These are phyloP conservation scores for Leiothrix lutea DNA, from an alignment of 2,113 vertebrate species.

Conservation along the genomic window DNA sequence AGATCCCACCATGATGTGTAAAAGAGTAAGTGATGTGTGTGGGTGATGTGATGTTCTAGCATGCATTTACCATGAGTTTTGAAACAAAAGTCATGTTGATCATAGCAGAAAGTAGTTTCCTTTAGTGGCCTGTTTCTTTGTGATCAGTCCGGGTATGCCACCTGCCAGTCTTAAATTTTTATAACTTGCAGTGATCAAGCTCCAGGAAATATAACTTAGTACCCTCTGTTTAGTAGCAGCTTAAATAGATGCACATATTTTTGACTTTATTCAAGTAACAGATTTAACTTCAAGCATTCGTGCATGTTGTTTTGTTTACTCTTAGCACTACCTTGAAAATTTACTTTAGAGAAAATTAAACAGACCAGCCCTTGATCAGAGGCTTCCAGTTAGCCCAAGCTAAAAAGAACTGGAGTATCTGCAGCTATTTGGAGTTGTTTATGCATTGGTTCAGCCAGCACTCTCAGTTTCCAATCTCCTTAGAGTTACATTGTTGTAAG, in stretches of 20 bases:
- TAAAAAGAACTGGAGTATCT: not conserved
- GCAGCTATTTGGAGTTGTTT: not conserved
- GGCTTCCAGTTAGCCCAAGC: not conserved
- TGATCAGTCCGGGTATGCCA: not conserved
- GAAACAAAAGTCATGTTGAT: not conserved
- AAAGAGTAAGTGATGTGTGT: conserved; percentile 2
- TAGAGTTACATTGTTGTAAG: not conserved
- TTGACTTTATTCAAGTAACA: not conserved
- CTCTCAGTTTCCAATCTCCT: not conserved
- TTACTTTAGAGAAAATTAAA: not conserved
- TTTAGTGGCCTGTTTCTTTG: not conserved
- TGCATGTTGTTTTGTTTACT: not conserved
- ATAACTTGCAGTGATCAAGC: not conserved
- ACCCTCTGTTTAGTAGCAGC: not conserved
- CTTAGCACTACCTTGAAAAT: not conserved
- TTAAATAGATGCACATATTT: not conserved
- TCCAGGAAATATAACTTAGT: not conserved
- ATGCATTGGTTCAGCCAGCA: not conserved
- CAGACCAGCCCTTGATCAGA: not conserved
- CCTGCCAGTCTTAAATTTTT: not conserved
- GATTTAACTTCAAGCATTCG: not conserved
- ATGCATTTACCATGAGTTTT: not conserved
- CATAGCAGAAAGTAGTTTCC: not conserved
- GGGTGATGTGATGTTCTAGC: not conserved
- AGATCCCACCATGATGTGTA: not conserved